These are phyloP conservation scores for Alosa sapidissima DNA, from an alignment of 2,797 vertebrate species.

Conservation along the genomic window DNA sequence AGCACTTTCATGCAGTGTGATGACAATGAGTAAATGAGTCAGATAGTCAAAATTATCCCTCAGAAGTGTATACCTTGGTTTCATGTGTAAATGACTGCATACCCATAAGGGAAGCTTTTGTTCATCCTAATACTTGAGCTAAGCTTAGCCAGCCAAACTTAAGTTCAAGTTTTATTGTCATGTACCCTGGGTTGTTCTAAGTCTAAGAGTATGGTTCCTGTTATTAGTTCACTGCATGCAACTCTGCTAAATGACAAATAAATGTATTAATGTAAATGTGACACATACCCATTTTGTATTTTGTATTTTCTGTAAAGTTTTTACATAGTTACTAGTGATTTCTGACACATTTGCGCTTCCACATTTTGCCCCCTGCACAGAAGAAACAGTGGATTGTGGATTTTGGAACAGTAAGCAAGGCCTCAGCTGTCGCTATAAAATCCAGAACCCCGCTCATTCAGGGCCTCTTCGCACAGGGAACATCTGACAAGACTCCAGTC, in stretches of 20 bases:
- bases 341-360: slow-evolving; percentile 20
- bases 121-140: background rate
- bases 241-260: too few relatives aligned
- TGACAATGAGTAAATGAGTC: background rate
- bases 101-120: background rate
- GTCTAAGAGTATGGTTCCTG: too few relatives aligned
- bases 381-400: slow-evolving; percentile 65
- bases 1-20: too few relatives aligned
- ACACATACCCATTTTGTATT: too few relatives aligned
- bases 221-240: too few relatives aligned
- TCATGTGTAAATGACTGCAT: background rate
- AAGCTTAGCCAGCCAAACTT: too few relatives aligned
- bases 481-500: slow-evolving; percentile 63
- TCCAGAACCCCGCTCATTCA: slow-evolving; percentile 67
- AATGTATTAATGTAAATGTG: too few relatives aligned
- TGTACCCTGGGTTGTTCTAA: too few relatives aligned
- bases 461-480: slow-evolving; percentile 70
- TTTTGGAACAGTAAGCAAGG: slow-evolving; percentile 67
- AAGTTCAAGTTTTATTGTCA: too few relatives aligned
- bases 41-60: background rate
- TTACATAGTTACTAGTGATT: background rate
- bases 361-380: slow-evolving; percentile 45
- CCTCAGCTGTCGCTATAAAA: slow-evolving; percentile 56
- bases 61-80: background rate
- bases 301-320: background rate